Conservation (phyloP, 2,888 invertebrate genomes). For the Spatulosminthurus flaviceps region DNA sequence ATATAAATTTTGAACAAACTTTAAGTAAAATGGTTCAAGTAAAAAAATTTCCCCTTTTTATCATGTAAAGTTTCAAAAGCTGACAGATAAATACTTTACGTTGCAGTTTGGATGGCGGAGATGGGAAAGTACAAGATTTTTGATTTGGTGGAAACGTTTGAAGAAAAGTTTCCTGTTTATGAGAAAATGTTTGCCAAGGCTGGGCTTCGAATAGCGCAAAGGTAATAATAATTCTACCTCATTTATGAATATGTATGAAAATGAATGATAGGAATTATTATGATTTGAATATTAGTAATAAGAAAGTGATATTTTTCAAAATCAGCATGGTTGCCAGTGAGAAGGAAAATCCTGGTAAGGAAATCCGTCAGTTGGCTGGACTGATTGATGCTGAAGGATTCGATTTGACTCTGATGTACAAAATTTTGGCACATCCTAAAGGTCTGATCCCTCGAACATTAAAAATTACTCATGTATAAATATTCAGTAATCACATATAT, state of each 20-base stretch:
- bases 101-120: neutral
- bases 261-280: neutral
- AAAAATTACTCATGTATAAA: too few relatives aligned
- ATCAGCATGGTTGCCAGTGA: neutral
- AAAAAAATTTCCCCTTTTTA: too few relatives aligned
- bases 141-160: neutral
- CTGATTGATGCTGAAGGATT: neutral
- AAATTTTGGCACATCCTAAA: neutral
- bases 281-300: neutral
- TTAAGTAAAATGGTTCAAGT: too few relatives aligned
- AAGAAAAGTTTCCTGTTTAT: neutral
- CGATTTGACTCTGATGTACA: neutral
- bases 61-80: too few relatives aligned
- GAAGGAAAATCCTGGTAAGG: neutral
- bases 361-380: neutral
- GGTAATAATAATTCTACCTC: neutral
- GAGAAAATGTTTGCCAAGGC: neutral
- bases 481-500: neutral
- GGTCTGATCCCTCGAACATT: neutral
- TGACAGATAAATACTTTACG: too few relatives aligned
- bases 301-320: too few relatives aligned
- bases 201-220: neutral
- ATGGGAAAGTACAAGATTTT: neutral
- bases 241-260: too few relatives aligned
- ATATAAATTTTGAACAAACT: too few relatives aligned